phyloP scores from a whole-genome alignment of 2,888 invertebrate species.

The Serripes groenlandicus region DNA sequence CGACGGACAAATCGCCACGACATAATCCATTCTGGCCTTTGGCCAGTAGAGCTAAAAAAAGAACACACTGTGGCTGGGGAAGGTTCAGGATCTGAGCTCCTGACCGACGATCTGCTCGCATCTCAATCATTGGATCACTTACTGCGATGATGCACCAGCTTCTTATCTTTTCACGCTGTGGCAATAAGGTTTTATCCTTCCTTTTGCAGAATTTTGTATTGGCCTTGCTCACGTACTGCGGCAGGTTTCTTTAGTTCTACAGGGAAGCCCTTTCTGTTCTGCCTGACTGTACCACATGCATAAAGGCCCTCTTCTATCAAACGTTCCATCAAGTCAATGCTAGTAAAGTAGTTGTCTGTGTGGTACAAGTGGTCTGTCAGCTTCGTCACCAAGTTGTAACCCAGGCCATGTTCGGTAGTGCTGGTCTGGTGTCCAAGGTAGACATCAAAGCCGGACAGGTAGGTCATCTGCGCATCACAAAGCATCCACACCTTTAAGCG shows the following conservation, averaged over 20 bases:
- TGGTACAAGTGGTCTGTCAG: constrained; percentile 26
- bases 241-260: constrained; percentile 21
- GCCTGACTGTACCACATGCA: constrained; percentile 34
- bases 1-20: too few species aligned
- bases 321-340: constrained; percentile 27
- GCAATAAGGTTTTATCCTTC: constrained; percentile 28
- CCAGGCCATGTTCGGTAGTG: constrained; percentile 38
- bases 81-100: background rate
- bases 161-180: constrained; percentile 46
- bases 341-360: constrained; percentile 28
- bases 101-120: constrained; percentile 23
- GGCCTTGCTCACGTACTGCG: constrained; percentile 6
- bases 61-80: background rate
- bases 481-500: constrained; percentile 38
- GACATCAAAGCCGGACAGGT: constrained; percentile 33
- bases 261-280: constrained; percentile 25
- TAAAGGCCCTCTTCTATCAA: constrained; percentile 27
- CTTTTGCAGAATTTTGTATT: constrained; percentile 13
- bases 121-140: constrained; percentile 27
- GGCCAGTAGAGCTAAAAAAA: too few species aligned
- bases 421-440: constrained; percentile 33
- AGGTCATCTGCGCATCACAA: constrained; percentile 32
- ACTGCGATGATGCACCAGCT: constrained; percentile 42
- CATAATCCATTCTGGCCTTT: too few species aligned
- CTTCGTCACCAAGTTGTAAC: constrained; percentile 39